Conservation (phyloP, 2,888 invertebrate species). For the Rhamphomyia laevipes region DNA sequence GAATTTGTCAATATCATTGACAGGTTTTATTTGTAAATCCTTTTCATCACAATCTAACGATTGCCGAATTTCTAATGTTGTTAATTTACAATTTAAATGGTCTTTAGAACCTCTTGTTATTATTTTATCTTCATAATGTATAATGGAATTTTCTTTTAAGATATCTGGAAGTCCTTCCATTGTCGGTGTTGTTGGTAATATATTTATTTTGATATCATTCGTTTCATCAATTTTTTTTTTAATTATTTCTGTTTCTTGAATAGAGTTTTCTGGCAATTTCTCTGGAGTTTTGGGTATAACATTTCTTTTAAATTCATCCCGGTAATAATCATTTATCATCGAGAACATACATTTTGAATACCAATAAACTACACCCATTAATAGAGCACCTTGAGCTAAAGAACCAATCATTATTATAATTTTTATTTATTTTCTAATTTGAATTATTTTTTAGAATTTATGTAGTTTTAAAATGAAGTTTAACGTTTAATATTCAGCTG, state of each 20-base stretch:
- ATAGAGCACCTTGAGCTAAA: slow-evolving; percentile 50
- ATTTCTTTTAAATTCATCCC: slow-evolving; percentile 50
- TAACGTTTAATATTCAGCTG: slow-evolving; percentile 21
- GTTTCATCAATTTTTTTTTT: neutral
- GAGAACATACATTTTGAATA: slow-evolving; percentile 59
- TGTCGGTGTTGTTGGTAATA: neutral
- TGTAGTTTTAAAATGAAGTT: slow-evolving; percentile 9
- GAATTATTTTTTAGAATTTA: slow-evolving; percentile 2
- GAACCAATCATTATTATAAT: slow-evolving; percentile 47
- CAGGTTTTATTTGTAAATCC: no score
- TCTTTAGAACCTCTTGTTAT: neutral
- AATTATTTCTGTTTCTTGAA: no score
- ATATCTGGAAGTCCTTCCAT: neutral
- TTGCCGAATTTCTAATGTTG: neutral
- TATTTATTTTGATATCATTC: neutral
- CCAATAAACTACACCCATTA: slow-evolving; percentile 57
- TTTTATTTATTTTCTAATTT: neutral
- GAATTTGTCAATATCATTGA: no score
- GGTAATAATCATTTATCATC: slow-evolving; percentile 64
- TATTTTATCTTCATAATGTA: neutral
- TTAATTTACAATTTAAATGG: neutral
- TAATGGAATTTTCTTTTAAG: neutral
- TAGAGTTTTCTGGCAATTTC: neutral
- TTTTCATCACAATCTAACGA: no score
- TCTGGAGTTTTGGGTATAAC: neutral